Conservation (phyloP, 1,140 invertebrate genomes). For the Watersipora subatra region DNA sequence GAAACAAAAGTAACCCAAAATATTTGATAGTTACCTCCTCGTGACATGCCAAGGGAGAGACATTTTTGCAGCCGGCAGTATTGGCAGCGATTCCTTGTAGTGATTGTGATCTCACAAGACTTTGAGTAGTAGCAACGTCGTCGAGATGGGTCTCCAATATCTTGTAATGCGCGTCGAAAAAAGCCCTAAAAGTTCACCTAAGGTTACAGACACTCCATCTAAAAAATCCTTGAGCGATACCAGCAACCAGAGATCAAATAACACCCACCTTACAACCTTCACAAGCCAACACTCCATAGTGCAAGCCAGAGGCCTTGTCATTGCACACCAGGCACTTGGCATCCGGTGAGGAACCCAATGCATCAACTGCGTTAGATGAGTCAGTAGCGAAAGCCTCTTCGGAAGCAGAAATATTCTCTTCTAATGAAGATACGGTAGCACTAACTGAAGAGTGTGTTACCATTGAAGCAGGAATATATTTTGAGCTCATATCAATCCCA, state of each 20-base stretch:
- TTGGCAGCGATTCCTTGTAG: conserved; percentile 79
- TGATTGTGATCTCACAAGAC: conserved; percentile 35
- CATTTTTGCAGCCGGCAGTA: conserved; percentile 99
- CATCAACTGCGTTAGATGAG: background rate
- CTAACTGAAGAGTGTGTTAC: too few species aligned
- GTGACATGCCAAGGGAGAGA: conserved; percentile 93
- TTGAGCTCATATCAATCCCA: too few species aligned
- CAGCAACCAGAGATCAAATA: too few species aligned
- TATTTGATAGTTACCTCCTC: conserved; percentile 80
- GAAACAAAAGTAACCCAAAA: too few species aligned
- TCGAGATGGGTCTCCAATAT: conserved; percentile 32
- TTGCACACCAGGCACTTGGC: conserved; percentile 43
- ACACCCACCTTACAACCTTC: conserved; percentile 44
- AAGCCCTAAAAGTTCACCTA: conserved; percentile 25
- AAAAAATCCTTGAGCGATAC: too few species aligned
- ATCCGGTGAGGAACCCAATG: conserved; percentile 4
- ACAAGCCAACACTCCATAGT: conserved; percentile 45
- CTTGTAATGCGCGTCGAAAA: conserved; percentile 33
- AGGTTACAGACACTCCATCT: too few species aligned
- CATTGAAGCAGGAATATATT: too few species aligned
- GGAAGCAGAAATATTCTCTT: too few species aligned
- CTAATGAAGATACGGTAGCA: too few species aligned
- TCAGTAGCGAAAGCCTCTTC: background rate
- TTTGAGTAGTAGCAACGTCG: conserved; percentile 37
- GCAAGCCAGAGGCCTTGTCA: conserved; percentile 44